phyloP scores from a whole-genome alignment of 2,797 vertebrate genomes.

The Buceros bicornis region DNA sequence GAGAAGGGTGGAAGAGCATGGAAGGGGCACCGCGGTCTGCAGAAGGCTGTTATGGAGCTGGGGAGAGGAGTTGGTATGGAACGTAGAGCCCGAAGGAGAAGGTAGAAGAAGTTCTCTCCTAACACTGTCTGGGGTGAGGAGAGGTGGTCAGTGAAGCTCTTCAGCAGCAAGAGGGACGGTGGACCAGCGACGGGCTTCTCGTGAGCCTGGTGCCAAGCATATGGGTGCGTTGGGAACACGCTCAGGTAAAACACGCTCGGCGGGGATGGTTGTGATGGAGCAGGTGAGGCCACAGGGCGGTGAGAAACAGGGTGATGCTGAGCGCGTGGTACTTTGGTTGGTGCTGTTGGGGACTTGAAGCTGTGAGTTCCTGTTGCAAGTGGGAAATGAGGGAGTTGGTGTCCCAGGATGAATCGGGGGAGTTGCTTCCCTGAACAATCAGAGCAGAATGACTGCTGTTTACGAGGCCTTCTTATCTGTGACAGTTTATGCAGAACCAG shows the following conservation, averaged over 20 bases:
- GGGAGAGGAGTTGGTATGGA: not conserved
- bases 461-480: not conserved
- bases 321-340: not conserved
- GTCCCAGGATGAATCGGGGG: not conserved
- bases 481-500: not conserved
- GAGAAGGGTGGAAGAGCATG: not conserved
- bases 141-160: not conserved
- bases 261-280: not conserved
- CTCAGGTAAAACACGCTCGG: rapidly evolving
- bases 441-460: not conserved
- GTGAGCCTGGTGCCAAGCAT: not conserved
- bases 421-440: not conserved
- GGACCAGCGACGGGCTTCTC: not conserved
- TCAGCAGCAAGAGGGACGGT: not conserved
- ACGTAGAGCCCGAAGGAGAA: not conserved
- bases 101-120: not conserved
- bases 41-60: not conserved
- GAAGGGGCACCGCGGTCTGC: rapidly evolving
- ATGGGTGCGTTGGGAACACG: rapidly evolving
- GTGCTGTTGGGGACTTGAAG: not conserved
- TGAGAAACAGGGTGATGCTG: not conserved
- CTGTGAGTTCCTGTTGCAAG: not conserved
- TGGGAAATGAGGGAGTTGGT: not conserved
- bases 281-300: rapidly evolving
- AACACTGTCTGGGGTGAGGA: not conserved